Conservation (phyloP, 2,888 invertebrate species). For the Eueremaeus valkanovi region DNA sequence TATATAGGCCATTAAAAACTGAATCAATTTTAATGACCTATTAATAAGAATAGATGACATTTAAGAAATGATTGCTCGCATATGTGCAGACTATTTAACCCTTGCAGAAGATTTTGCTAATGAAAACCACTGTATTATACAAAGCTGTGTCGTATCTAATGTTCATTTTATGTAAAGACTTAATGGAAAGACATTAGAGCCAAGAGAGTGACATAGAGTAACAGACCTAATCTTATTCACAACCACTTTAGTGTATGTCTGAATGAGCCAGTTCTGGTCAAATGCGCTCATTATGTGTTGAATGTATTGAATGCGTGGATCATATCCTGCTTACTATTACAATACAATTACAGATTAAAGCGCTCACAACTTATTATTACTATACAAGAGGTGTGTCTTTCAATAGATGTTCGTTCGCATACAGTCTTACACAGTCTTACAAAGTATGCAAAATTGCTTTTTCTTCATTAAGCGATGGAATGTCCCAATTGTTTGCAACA, state of each 20-base stretch:
- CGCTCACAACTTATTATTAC: not conserved
- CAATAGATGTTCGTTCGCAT: not conserved
- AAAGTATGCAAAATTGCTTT: not conserved
- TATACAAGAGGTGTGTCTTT: constrained; percentile 10
- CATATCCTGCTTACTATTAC: constrained; percentile 36
- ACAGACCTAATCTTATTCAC: too few species aligned
- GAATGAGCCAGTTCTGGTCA: not conserved
- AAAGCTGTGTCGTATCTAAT: too few species aligned
- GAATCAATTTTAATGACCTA: constrained; percentile 33
- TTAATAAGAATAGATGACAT: constrained; percentile 25
- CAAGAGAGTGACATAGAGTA: not conserved
- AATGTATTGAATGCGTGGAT: not conserved
- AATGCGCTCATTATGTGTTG: constrained; percentile 4
- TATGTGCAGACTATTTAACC: too few species aligned
- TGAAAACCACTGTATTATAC: too few species aligned
- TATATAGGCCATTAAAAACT: not conserved
- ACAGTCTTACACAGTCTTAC: not conserved
- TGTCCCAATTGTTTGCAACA: not conserved
- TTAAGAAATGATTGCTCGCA: not conserved
- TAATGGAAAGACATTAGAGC: too few species aligned
- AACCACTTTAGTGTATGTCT: too few species aligned
- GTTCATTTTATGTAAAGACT: too few species aligned
- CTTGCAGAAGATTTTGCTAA: too few species aligned
- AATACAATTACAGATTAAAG: not conserved
- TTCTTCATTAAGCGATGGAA: not conserved